Percentiles rank a stretch among this genome's conserved stretches.
These are phyloP conservation scores for Thalassophryne amazonica DNA, from an alignment of 2,797 vertebrate species.

Conservation along the genomic window DNA sequence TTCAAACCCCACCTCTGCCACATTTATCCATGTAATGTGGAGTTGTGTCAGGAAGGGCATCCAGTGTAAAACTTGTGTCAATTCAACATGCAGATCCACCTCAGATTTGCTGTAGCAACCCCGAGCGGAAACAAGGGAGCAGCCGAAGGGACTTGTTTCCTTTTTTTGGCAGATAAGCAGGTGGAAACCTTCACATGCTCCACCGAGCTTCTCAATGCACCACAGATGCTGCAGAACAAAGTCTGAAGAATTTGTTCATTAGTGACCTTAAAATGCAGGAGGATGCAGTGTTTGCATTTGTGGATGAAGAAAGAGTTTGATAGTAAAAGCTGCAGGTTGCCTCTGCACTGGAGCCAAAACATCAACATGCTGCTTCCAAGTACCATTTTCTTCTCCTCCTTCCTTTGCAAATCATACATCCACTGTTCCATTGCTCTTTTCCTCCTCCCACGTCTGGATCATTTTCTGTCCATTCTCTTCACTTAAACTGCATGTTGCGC, in stretches of 20 bases:
- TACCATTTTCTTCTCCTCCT: not conserved
- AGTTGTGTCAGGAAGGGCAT: too few species aligned
- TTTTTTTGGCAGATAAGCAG: too few species aligned
- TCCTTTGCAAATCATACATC: not conserved
- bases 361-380: conserved; percentile 5
- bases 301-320: not conserved
- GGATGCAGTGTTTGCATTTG: not conserved
- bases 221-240: not conserved
- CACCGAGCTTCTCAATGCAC: not conserved
- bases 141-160: too few species aligned
- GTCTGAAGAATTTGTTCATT: not conserved
- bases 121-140: too few species aligned
- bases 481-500: too few species aligned
- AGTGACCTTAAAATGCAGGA: conserved; percentile 24
- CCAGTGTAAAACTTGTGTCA: too few species aligned
- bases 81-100: too few species aligned
- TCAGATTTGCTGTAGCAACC: too few species aligned
- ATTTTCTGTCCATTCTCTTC: too few species aligned
- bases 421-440: not conserved
- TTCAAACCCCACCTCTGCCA: too few species aligned
- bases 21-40: too few species aligned
- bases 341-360: not conserved
- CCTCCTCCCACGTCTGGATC: not conserved
- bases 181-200: too few species aligned
- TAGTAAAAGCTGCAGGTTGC: conserved; percentile 31